A percentile compares a stretch with the other conserved stretches of the same genome.
These are phyloP conservation scores for Galagoides demidoff DNA, from an alignment of 2,797 vertebrate genomes.

Conservation along the genomic window DNA sequence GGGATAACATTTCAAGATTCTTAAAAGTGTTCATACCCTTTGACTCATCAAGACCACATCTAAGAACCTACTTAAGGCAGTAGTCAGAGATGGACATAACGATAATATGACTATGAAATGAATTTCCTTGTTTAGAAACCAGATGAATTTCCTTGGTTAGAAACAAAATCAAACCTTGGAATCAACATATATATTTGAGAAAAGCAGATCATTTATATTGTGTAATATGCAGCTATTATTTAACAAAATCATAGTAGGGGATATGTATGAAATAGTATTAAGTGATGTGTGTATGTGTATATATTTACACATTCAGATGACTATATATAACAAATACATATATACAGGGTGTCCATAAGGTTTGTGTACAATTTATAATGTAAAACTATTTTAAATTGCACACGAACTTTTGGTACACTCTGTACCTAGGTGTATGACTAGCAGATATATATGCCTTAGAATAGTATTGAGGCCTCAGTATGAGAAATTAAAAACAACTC, in stretches of 20 bases:
- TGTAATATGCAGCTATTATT: not conserved
- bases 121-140: conserved; percentile 5
- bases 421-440: not conserved
- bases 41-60: not conserved
- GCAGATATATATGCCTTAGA: not conserved
- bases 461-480: not conserved
- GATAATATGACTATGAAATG: not conserved
- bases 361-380: too few species aligned
- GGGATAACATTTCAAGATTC: not conserved
- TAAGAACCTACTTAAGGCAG: not conserved
- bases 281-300: not conserved
- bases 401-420: too few species aligned
- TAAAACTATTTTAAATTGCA: too few species aligned
- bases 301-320: conserved; percentile 15
- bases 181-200: not conserved
- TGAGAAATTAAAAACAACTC: not conserved
- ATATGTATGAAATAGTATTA: not conserved
- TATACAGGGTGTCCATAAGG: not conserved
- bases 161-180: not conserved
- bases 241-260: not conserved
- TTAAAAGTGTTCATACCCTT: not conserved
- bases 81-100: conserved; percentile 21
- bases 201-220: not conserved
- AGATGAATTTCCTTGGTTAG: not conserved
- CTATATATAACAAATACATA: not conserved